A percentile compares a stretch with the other conserved stretches of the same genome.
Evolutionary conservation across 2,888 invertebrate genomes (phyloP).

Genomic region (Strigamia transsilvanica): DNA sequence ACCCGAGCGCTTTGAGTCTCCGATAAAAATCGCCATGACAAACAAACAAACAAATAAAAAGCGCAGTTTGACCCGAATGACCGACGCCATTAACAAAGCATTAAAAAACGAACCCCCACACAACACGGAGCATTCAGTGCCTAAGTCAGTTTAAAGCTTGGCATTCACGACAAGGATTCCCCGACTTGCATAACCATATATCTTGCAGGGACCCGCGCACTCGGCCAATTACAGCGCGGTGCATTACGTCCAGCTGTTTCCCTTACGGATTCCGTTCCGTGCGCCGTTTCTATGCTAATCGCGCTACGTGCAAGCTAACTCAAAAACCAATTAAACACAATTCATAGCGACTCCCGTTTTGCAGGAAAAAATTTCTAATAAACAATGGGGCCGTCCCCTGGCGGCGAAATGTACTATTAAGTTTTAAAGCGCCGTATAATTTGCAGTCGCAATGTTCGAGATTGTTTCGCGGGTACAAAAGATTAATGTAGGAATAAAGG

Average conservation of each 20-base stretch:
- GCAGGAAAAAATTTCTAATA: too few species aligned
- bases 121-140: background rate
- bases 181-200: constrained; percentile 13
- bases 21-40: too few species aligned
- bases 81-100: background rate
- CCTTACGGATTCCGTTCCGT: background rate
- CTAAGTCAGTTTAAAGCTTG: background rate
- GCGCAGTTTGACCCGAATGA: background rate
- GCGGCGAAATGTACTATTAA: too few species aligned
- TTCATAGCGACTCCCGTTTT: background rate
- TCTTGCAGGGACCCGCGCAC: background rate
- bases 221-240: constrained; percentile 1
- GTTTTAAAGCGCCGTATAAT: background rate
- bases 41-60: too few species aligned
- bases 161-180: background rate
- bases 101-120: background rate
- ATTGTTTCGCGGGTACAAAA: background rate
- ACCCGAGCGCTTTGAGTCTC: too few species aligned
- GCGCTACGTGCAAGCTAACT: background rate
- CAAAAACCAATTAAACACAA: constrained; percentile 2
- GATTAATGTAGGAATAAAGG: background rate
- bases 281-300: background rate
- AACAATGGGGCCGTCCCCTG: too few species aligned
- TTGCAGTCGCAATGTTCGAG: background rate
- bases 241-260: constrained; percentile 38